phyloP scores from a whole-genome alignment of 2,113 vertebrate species.

The Gobio gobio region DNA sequence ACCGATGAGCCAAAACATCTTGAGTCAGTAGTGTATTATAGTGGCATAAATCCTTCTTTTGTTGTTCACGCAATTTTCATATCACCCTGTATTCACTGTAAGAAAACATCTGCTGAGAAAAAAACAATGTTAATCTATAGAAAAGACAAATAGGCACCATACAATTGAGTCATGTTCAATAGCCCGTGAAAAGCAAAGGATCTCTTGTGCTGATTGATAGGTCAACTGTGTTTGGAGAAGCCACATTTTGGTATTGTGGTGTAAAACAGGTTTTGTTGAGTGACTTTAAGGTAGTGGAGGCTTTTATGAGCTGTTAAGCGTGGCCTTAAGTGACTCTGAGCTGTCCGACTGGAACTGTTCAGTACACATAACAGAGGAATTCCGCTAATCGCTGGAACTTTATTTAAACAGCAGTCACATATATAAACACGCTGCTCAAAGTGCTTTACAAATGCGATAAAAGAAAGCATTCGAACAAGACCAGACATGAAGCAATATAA shows the following conservation, averaged over 20 bases:
- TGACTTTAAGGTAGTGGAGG: conserved; percentile 10
- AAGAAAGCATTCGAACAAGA: conserved; percentile 11
- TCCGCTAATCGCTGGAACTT: conserved; percentile 2
- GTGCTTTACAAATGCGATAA: conserved; percentile 6
- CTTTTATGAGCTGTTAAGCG: background rate
- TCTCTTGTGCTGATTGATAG: conserved; percentile 3
- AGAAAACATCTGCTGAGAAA: conserved; percentile 15
- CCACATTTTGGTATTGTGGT: conserved; percentile 34
- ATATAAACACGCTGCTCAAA: conserved; percentile 28
- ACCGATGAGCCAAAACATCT: background rate
- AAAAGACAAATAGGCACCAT: conserved; percentile 13
- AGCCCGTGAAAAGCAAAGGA: conserved; percentile 41
- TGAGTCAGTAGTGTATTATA: background rate
- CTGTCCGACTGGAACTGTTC: conserved; percentile 4
- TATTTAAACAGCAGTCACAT: conserved; percentile 36
- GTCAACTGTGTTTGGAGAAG: conserved; percentile 20
- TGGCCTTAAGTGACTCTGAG: conserved; percentile 13
- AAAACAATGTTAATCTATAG: conserved; percentile 22
- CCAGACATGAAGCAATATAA: conserved; percentile 35
- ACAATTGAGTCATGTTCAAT: conserved; percentile 30
- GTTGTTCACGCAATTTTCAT: background rate
- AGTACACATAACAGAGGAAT: conserved; percentile 18
- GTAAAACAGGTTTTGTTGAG: conserved; percentile 38
- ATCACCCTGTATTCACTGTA: background rate
- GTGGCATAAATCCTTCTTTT: background rate